phyloP scores from a whole-genome alignment of 1,140 invertebrate genomes.

The Zophobas morio region DNA sequence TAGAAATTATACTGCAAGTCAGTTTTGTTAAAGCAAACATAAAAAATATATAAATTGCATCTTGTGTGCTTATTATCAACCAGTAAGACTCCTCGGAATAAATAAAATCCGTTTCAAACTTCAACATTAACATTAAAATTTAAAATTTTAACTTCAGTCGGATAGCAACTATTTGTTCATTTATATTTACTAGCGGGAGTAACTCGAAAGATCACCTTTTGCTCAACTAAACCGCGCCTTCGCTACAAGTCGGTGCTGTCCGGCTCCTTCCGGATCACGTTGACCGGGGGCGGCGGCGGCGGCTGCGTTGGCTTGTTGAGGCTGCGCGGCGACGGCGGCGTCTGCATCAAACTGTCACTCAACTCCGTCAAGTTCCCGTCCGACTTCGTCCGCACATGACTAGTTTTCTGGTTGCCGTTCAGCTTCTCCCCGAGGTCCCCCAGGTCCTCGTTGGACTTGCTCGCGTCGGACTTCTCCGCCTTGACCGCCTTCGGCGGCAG shows the following conservation, averaged over 20 bases:
- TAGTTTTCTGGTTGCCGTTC: slow-evolving; percentile 59
- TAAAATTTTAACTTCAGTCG: slow-evolving; percentile 37
- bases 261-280: slow-evolving; percentile 52
- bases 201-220: slow-evolving; percentile 18
- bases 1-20: slow-evolving; percentile 36
- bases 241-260: slow-evolving; percentile 63
- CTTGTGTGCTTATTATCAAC: slow-evolving; percentile 21
- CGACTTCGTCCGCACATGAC: slow-evolving; percentile 64
- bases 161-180: slow-evolving; percentile 37
- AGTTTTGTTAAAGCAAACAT: slow-evolving; percentile 40
- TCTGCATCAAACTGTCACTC: slow-evolving; percentile 48
- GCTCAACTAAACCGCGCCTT: not conserved
- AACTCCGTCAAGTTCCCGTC: slow-evolving; percentile 64
- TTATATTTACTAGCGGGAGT: slow-evolving; percentile 7
- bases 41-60: slow-evolving; percentile 32
- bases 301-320: slow-evolving; percentile 65
- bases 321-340: slow-evolving; percentile 62
- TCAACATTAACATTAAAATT: slow-evolving; percentile 41
- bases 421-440: slow-evolving; percentile 56
- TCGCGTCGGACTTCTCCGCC: slow-evolving; percentile 53
- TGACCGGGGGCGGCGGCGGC: slow-evolving; percentile 65
- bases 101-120: slow-evolving; percentile 34
- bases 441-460: slow-evolving; percentile 55
- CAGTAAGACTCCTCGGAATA: slow-evolving; percentile 24
- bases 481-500: slow-evolving; percentile 46